These are phyloP conservation scores for Apantesis nais DNA, from an alignment of 2,888 invertebrate species.

Conservation along the genomic window DNA sequence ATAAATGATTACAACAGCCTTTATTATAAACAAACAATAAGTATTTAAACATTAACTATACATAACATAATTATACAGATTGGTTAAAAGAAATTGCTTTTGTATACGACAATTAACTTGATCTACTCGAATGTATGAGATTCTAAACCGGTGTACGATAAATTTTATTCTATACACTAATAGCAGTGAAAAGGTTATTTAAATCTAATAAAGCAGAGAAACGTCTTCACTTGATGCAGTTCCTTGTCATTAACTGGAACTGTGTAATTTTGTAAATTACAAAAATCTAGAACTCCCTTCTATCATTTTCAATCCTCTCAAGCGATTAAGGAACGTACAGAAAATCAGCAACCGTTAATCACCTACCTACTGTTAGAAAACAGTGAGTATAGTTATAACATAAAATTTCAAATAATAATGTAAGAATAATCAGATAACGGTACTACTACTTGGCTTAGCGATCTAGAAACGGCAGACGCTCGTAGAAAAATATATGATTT, in stretches of 20 bases:
- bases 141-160: background rate
- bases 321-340: background rate
- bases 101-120: background rate
- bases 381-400: background rate
- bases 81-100: background rate
- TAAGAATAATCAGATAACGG: too few relatives aligned
- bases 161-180: background rate
- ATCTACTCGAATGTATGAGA: background rate
- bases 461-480: conserved; percentile 5
- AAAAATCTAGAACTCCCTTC: background rate
- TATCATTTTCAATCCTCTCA: background rate
- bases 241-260: too few relatives aligned
- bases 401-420: background rate
- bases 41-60: too few relatives aligned
- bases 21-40: too few relatives aligned
- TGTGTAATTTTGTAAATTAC: too few relatives aligned
- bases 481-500: background rate
- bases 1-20: too few relatives aligned
- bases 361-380: background rate
- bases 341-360: background rate
- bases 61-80: too few relatives aligned
- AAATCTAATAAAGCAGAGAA: too few relatives aligned
- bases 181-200: too few relatives aligned
- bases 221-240: too few relatives aligned
- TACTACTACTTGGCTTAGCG: too few relatives aligned